These are phyloP conservation scores for Drosophila imparisetae DNA, from an alignment of 2,888 invertebrate species.

Conservation along the genomic window DNA sequence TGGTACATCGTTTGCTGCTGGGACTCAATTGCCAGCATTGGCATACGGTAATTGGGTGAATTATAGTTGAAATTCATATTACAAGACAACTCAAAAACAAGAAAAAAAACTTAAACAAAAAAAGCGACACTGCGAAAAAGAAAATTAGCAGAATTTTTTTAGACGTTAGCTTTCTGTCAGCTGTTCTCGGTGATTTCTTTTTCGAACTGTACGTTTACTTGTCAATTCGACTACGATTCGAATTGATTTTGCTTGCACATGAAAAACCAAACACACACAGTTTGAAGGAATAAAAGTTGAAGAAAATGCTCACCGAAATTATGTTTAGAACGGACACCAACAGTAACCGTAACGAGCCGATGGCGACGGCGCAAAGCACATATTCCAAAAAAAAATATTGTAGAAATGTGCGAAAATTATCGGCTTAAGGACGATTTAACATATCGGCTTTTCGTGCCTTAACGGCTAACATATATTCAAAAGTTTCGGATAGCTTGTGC, in stretches of 20 bases:
- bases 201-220: not conserved
- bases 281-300: not conserved
- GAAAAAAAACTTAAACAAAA: not conserved
- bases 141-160: conserved; percentile 1
- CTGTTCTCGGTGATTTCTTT: conserved; percentile 3
- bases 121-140: not conserved
- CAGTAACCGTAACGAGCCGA: conserved; percentile 3
- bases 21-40: conserved; percentile 54
- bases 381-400: not conserved
- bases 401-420: conserved; percentile 16
- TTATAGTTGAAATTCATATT: conserved; percentile 51
- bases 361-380: conserved; percentile 34
- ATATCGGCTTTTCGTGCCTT: conserved; percentile 2
- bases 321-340: conserved; percentile 17
- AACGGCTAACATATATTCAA: not conserved
- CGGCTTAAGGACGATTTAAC: conserved; percentile 8
- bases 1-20: conserved; percentile 66
- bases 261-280: not conserved
- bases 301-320: conserved; percentile 17
- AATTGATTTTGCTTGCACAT: not conserved
- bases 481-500: not conserved
- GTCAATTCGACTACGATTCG: not conserved
- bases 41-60: conserved; percentile 48
- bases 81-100: not conserved
- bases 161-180: conserved; percentile 23